These are phyloP conservation scores for Larimichthys crocea DNA, from an alignment of 2,113 vertebrate genomes.

Conservation along the genomic window DNA sequence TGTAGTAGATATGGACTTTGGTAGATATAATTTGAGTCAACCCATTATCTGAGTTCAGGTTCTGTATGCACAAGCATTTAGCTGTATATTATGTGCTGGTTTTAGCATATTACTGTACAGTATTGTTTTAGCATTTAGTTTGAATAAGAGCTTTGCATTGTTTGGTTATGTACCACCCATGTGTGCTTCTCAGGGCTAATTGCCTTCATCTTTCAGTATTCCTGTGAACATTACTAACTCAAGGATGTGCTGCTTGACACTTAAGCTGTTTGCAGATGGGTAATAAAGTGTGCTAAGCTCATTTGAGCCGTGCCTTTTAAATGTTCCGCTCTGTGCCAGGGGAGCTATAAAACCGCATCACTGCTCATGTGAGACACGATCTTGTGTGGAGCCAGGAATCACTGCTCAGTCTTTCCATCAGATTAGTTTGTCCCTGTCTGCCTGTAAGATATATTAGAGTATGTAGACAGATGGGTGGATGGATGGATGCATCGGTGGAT, in stretches of 20 bases:
- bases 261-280: slow-evolving; percentile 78
- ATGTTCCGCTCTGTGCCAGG: slow-evolving; percentile 68
- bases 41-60: slow-evolving; percentile 7
- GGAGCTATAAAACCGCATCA: slow-evolving; percentile 73
- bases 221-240: slow-evolving; percentile 68
- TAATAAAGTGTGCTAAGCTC: slow-evolving; percentile 79
- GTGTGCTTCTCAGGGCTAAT: slow-evolving; percentile 58
- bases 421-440: slow-evolving; percentile 64
- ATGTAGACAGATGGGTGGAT: slow-evolving; percentile 8
- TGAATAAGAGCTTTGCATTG: slow-evolving; percentile 51
- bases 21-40: slow-evolving; percentile 10
- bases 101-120: not conserved
- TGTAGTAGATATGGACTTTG: not conserved
- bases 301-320: slow-evolving; percentile 78
- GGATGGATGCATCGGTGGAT: slow-evolving; percentile 9
- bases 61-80: not conserved
- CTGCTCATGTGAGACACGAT: slow-evolving; percentile 71
- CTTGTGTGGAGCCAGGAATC: slow-evolving; percentile 65
- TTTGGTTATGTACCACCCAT: slow-evolving; percentile 56
- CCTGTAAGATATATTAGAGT: slow-evolving; percentile 51
- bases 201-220: slow-evolving; percentile 60
- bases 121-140: slow-evolving; percentile 29
- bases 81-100: slow-evolving; percentile 8
- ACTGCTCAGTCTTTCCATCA: slow-evolving; percentile 67
- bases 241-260: slow-evolving; percentile 70